Percentiles rank a stretch among this genome's conserved stretches.
phyloP scores from a whole-genome alignment of 2,797 vertebrate species.

The Babyrousa celebensis region DNA sequence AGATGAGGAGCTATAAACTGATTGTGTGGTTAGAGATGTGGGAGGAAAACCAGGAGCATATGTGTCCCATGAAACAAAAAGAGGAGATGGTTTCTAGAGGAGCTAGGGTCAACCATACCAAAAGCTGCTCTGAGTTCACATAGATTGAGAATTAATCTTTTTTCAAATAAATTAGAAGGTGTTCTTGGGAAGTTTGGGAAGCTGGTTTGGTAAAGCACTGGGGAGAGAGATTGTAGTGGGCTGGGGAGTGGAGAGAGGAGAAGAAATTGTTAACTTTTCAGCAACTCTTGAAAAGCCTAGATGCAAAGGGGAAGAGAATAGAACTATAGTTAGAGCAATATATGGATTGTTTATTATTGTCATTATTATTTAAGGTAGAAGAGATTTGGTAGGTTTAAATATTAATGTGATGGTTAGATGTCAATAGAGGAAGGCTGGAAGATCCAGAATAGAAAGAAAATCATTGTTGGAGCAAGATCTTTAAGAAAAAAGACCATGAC shows the following conservation, averaged over 20 bases:
- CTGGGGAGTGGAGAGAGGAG: not conserved
- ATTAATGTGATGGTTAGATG: not conserved
- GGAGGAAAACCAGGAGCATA: not conserved
- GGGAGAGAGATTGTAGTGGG: not conserved
- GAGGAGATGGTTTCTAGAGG: not conserved
- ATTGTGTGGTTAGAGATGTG: not conserved
- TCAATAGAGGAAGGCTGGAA: not conserved
- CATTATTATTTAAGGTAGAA: not conserved
- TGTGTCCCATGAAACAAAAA: not conserved
- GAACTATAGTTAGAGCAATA: not conserved
- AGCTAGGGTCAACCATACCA: not conserved
- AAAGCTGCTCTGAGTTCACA: not conserved
- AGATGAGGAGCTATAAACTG: not conserved
- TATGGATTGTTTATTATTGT: not conserved
- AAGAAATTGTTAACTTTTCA: not conserved
- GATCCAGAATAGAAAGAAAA: not conserved
- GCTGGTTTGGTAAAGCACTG: not conserved
- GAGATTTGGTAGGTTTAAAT: not conserved
- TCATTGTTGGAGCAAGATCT: not conserved
- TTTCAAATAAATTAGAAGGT: not conserved
- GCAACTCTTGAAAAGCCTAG: not conserved
- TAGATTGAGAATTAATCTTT: not conserved
- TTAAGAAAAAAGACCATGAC: not conserved
- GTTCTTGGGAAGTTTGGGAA: not conserved
- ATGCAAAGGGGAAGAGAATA: not conserved